Evolutionary conservation across 1,140 invertebrate genomes (phyloP).

Genomic region (Drosophila santomea): DNA sequence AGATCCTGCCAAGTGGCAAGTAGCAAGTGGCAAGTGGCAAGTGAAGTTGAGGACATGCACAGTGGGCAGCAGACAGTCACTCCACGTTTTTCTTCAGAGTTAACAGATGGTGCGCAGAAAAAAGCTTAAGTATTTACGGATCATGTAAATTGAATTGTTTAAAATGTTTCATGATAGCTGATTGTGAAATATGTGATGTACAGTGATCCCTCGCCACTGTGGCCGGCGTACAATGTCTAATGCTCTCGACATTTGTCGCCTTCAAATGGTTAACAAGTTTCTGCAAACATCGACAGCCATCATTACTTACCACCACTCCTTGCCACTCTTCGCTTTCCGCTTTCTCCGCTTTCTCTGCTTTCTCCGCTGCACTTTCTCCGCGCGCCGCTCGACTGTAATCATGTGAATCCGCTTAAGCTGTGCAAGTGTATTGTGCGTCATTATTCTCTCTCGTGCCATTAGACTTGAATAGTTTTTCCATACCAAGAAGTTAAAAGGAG

Average conservation of each 20-base stretch:
- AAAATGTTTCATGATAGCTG: too few species aligned
- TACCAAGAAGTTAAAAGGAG: conserved; percentile 52
- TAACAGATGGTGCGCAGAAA: too few species aligned
- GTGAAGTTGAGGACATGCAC: background rate
- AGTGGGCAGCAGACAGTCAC: background rate
- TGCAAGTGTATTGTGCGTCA: conserved; percentile 82
- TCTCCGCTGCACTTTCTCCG: background rate
- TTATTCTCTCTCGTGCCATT: conserved; percentile 84
- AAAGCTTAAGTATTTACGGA: too few species aligned
- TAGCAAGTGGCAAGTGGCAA: background rate
- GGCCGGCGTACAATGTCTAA: conserved; percentile 53
- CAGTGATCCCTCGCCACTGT: background rate
- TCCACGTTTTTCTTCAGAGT: too few species aligned
- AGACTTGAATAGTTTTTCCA: conserved; percentile 84
- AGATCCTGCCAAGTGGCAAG: conserved; percentile 5
- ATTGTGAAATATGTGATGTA: too few species aligned
- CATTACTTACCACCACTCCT: conserved; percentile 58
- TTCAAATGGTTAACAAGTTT: conserved; percentile 78
- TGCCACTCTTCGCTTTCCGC: background rate
- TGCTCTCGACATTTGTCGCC: conserved; percentile 73
- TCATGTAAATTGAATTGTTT: too few species aligned
- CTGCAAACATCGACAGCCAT: conserved; percentile 75
- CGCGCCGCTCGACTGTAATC: conserved; percentile 57
- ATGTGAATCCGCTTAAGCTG: conserved; percentile 81
- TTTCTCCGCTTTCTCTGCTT: background rate